Conservation (phyloP, 2,888 invertebrate species). For the Dimorphilus gyrociliatus region DNA sequence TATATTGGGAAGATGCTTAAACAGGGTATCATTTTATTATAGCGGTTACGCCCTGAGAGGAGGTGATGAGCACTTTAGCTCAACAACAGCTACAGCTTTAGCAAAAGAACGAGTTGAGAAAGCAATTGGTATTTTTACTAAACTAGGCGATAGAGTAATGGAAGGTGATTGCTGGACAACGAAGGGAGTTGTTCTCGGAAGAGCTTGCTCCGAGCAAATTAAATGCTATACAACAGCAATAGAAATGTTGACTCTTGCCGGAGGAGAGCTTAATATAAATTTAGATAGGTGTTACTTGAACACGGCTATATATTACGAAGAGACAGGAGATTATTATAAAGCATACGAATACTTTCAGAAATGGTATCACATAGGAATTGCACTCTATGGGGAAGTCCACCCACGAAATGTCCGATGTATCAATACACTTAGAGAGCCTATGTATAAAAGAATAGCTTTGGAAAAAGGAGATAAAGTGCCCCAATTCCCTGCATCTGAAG, state of each 20-base stretch:
- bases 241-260: constrained; percentile 4
- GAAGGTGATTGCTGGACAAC: constrained; percentile 9
- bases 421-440: constrained; percentile 9
- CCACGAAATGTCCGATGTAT: constrained; percentile 6
- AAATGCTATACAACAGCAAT: constrained; percentile 9
- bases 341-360: constrained; percentile 8
- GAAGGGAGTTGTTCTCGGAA: constrained; percentile 8
- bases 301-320: constrained; percentile 12
- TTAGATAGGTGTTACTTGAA: constrained; percentile 11
- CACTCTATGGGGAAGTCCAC: constrained; percentile 5
- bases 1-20: constrained; percentile 4
- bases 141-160: constrained; percentile 6
- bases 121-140: constrained; percentile 8
- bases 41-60: constrained; percentile 7
- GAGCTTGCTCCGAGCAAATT: constrained; percentile 8
- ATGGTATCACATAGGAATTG: constrained; percentile 4
- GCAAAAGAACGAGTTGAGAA: constrained; percentile 5
- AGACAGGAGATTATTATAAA: constrained; percentile 7
- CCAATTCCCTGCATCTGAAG: constrained; percentile 2
- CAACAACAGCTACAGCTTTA: constrained; percentile 5
- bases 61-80: constrained; percentile 5
- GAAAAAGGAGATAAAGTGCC: constrained; percentile 7
- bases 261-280: constrained; percentile 7
- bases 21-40: constrained; percentile 10
- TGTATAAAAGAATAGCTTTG: constrained; percentile 7